phyloP scores from a whole-genome alignment of 1,140 invertebrate species.

The Saccostrea echinata region DNA sequence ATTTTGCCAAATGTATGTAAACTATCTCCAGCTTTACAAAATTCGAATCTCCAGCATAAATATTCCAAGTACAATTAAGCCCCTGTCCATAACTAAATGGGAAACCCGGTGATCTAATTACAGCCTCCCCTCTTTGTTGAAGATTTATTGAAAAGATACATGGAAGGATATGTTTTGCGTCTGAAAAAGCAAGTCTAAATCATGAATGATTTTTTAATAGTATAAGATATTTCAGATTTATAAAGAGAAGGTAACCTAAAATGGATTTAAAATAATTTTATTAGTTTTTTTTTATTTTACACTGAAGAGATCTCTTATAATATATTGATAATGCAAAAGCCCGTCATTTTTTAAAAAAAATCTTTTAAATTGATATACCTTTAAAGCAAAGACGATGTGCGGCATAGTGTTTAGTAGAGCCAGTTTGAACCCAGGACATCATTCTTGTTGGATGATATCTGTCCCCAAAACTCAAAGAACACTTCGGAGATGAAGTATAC shows the following conservation, averaged over 20 bases:
- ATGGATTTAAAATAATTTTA: too few species aligned
- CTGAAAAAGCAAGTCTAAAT: neutral
- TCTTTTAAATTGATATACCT: neutral
- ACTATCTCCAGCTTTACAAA: neutral
- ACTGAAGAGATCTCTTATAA: too few species aligned
- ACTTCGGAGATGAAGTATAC: neutral
- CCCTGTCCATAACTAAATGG: conserved; percentile 42
- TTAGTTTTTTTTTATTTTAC: too few species aligned
- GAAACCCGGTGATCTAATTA: conserved; percentile 18
- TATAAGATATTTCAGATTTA: neutral
- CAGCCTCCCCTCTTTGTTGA: neutral
- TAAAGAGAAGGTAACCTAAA: too few species aligned
- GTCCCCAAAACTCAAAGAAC: conserved; percentile 26
- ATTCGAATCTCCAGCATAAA: too few species aligned
- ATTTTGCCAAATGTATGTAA: neutral
- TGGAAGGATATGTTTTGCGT: neutral
- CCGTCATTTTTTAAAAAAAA: too few species aligned
- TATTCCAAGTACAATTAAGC: conserved; percentile 21
- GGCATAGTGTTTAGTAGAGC: neutral
- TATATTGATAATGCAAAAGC: too few species aligned
- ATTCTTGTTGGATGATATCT: conserved; percentile 19
- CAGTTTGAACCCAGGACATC: neutral
- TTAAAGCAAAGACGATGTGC: conserved; percentile 12
- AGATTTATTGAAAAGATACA: conserved; percentile 16
- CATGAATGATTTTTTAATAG: neutral